Conservation (phyloP, 2,888 invertebrate species). For the Plebejus anna region DNA sequence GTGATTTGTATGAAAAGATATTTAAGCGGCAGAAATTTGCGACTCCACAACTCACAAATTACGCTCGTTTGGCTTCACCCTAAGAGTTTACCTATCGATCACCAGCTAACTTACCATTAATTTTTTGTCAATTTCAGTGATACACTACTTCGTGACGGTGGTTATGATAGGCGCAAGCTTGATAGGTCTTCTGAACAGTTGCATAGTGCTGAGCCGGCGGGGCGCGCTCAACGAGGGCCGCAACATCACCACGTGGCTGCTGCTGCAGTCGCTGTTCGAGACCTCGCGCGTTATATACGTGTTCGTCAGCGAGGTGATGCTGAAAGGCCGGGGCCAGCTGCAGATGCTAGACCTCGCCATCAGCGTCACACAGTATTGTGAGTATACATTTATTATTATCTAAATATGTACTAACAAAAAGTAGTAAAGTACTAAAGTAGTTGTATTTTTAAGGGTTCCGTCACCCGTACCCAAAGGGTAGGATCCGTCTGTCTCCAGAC, state of each 20-base stretch:
- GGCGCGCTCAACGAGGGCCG: slow-evolving; percentile 50
- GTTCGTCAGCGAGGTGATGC: slow-evolving; percentile 61
- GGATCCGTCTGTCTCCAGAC: no score
- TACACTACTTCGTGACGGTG: slow-evolving; percentile 64
- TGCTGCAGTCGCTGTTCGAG: slow-evolving; percentile 69
- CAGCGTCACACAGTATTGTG: slow-evolving; percentile 65
- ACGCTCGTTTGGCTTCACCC: no score
- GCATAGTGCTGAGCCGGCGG: slow-evolving; percentile 58
- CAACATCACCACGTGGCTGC: slow-evolving; percentile 65
- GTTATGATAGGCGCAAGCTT: slow-evolving; percentile 58
- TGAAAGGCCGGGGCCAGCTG: slow-evolving; percentile 56
- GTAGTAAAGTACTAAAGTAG: no score
- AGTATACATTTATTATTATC: slow-evolving; percentile 34
- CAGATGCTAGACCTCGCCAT: slow-evolving; percentile 63
- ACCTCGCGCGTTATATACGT: slow-evolving; percentile 66
- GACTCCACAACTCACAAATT: no score
- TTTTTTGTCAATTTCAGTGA: slow-evolving; percentile 45
- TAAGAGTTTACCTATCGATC: no score
- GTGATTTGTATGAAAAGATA: no score
- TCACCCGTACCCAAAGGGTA: no score
- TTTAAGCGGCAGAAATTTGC: no score
- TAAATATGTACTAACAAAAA: no score
- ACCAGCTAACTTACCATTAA: background rate
- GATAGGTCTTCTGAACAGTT: slow-evolving; percentile 67
- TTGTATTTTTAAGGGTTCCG: no score